These are phyloP conservation scores for Plectropomus leopardus DNA, from an alignment of 2,113 vertebrate genomes.

Conservation along the genomic window DNA sequence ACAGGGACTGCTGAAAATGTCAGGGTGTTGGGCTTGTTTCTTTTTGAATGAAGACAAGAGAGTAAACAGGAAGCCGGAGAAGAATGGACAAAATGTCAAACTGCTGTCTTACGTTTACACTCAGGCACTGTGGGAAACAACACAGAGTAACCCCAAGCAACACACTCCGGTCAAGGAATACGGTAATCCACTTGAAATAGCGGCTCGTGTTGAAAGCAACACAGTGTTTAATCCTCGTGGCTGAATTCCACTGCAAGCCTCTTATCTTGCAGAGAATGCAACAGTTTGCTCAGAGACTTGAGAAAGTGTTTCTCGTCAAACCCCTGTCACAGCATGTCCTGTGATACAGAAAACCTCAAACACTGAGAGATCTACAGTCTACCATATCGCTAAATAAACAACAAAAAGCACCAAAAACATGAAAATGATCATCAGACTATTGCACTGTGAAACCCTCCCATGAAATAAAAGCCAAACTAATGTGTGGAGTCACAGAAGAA, in stretches of 20 bases:
- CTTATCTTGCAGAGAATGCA: slow-evolving; percentile 64
- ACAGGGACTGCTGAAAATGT: slow-evolving; percentile 55
- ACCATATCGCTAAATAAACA: neutral
- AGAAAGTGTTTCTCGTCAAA: slow-evolving; percentile 50
- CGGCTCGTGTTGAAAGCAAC: slow-evolving; percentile 41
- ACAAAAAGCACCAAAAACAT: neutral
- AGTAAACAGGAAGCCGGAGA: slow-evolving; percentile 74
- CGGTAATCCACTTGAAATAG: slow-evolving; percentile 58
- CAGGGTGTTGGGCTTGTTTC: slow-evolving; percentile 58
- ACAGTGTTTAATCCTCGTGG: slow-evolving; percentile 63
- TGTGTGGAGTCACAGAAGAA: neutral
- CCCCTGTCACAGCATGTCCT: neutral
- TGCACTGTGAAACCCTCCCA: neutral
- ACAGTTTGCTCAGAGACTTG: slow-evolving; percentile 43
- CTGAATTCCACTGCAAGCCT: slow-evolving; percentile 73
- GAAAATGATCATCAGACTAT: neutral
- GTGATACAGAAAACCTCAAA: neutral
- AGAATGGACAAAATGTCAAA: slow-evolving; percentile 67
- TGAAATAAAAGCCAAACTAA: neutral
- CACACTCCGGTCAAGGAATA: slow-evolving; percentile 37
- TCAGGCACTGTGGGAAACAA: slow-evolving; percentile 42
- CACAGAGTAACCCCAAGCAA: slow-evolving; percentile 46
- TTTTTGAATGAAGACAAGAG: slow-evolving; percentile 48
- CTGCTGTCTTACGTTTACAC: slow-evolving; percentile 17
- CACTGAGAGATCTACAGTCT: neutral